Evolutionary conservation across 2,797 vertebrate species (phyloP), one percentile per base, ranked within the genome.

Genomic region (Nannoperca obscura): DNA sequence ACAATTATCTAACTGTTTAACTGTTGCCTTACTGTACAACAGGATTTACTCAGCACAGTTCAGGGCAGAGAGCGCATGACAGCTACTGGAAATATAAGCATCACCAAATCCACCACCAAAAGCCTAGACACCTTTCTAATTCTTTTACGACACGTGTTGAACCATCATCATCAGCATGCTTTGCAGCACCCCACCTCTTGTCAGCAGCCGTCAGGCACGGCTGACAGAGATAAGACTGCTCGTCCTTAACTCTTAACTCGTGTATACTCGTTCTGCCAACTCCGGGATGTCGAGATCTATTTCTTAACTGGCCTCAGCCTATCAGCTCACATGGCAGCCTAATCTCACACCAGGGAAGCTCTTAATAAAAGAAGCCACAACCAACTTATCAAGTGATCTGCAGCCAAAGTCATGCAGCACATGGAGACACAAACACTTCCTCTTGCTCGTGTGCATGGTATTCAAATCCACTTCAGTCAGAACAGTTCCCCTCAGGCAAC

Each of bases 201-300:
- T 82, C 82, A 83, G 75, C 72, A 76, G 84, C 74, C 75, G 84
- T 74, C 85, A 78, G 82, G 76, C 89, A 71, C 82, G 91, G 85
- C 83, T 62, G 61, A 58, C 47, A 57, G 62, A 90, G 87, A 92
- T 93, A 89, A 93, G 85, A 72, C 84, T 44, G n/a, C 64, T 80
- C 81, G 86, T 78, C 87, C 82, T 82, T 61, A 82, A 88, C 78
- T 71, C 74, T 73, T 81, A 44, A 36, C 53, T 87, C 46, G 38
- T 71, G 62, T 61, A 40, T 15, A 50, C 78, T 72, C 22, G 17
- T 42, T 72, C 81, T 86, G 81, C 75, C 84, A 89, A 81, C 69
- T 49, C 9, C 2, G 5, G 40, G 75, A 88, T 58, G 81, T 86
- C 81, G 50, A 73, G 60, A 70, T 83, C 82, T 57, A 71, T 63